phyloP scores from a whole-genome alignment of 2,797 vertebrate genomes.

The Cheracebus regulus region DNA sequence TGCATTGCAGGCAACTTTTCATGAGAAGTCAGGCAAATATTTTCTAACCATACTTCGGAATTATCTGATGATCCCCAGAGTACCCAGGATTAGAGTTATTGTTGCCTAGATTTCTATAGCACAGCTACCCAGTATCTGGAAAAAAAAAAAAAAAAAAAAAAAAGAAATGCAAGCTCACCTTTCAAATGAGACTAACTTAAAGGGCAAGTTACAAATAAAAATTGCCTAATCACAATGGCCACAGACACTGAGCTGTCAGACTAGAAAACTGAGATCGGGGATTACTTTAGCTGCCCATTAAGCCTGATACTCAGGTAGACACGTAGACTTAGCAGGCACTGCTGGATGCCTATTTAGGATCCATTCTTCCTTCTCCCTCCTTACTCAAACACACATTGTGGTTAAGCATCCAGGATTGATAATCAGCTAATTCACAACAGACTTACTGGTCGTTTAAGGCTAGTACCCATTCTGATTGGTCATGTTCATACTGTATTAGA shows the following conservation, averaged over 20 bases:
- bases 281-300: background rate
- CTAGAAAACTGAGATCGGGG: background rate
- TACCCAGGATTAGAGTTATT: background rate
- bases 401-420: background rate
- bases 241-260: background rate
- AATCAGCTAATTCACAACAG: background rate
- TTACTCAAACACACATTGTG: background rate
- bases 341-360: background rate
- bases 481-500: background rate
- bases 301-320: background rate
- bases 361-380: background rate
- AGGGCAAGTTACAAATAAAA: background rate
- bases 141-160: too few species aligned
- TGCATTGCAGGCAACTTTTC: background rate
- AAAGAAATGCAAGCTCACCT: too few species aligned
- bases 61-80: background rate
- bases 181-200: background rate
- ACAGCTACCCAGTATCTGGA: background rate
- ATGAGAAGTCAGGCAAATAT: background rate
- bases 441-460: background rate
- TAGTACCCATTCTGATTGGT: background rate
- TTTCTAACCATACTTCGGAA: conserved; percentile 37
- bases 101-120: conserved; percentile 2
- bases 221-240: background rate
- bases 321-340: background rate